phyloP scores from a whole-genome alignment of 2,113 vertebrate genomes.

The Mystacornis crossleyi region DNA sequence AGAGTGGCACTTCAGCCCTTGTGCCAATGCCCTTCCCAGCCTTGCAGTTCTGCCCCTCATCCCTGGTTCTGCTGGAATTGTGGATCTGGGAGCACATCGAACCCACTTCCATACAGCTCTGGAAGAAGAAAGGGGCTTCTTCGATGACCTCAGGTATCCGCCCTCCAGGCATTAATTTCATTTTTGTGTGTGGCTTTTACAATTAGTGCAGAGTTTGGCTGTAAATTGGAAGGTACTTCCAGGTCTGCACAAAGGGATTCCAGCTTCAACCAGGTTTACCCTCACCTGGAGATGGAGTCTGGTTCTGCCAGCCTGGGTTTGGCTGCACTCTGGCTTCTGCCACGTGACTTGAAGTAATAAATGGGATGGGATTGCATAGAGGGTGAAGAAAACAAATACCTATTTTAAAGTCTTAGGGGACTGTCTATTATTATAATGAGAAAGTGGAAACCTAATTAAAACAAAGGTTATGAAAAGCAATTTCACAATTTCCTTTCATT shows the following conservation, averaged over 20 bases:
- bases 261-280: background rate
- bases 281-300: background rate
- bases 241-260: background rate
- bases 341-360: background rate
- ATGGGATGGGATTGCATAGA: background rate
- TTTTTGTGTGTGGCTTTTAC: background rate
- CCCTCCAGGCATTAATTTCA: background rate
- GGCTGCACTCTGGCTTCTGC: background rate
- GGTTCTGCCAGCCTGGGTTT: background rate
- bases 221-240: background rate
- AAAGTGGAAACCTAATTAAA: conserved; percentile 35
- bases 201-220: background rate
- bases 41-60: background rate
- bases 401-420: background rate
- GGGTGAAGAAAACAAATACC: background rate
- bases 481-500: conserved; percentile 30
- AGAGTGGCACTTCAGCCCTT: background rate
- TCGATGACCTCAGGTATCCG: background rate
- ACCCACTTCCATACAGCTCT: background rate
- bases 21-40: background rate
- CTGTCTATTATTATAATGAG: background rate
- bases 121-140: background rate
- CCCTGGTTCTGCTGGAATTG: background rate
- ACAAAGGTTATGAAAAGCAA: conserved; percentile 29
- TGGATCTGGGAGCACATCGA: background rate